Base-by-base conservation (phyloP, 2,113 vertebrate species). In the Pungitius pungitius region DNA sequence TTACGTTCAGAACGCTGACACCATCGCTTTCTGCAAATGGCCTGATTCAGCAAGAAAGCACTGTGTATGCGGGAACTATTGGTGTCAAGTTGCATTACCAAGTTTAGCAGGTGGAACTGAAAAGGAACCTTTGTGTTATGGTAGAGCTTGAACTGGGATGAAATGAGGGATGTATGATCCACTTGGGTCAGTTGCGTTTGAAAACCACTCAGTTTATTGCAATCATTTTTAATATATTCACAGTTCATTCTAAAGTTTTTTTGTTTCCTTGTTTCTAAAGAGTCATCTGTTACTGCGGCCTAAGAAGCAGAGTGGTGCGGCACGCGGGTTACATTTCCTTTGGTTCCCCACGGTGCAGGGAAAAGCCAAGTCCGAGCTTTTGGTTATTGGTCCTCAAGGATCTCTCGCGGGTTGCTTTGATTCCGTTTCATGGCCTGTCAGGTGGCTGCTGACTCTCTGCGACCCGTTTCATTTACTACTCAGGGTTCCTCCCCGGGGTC, bases 1-100 rank as follows among this genome's bases (percentile, higher is more conserved):
- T 24, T 14, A 49, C 8, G 20, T n/a, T n/a, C 20, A 11, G 47
- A 51, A 3, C 47, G 51, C 51, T 54, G 51, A 54, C 51, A 26
- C 51, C 12, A 54, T 26, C 14, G 6, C 5, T 54, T 54, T 26
- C 12, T 13, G 51, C 22, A 54, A 54, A 54, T 14, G 12, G 24
- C 51, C 51, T 54, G 51, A 54, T 54, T 54, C 51, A 54, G 51
- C 51, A 54, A 54, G 22, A 26, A 54, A 54, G 51, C 22, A 54
- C 51, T 54, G 22, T 26, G 22, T 26, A 54, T 26, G 51, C 22
- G 6, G 4, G 12, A 54, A 54, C 22, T 54, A 54, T 54, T 54
- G 20, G 22, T 54, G 51, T 54, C 22, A 54, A 14, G 51, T 26
- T 54, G 51, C 26, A 24, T 2, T 14, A 54, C 51, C 13, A 24